These are phyloP conservation scores for Laspeyria flexula DNA, from an alignment of 2,888 invertebrate genomes.

Conservation along the genomic window DNA sequence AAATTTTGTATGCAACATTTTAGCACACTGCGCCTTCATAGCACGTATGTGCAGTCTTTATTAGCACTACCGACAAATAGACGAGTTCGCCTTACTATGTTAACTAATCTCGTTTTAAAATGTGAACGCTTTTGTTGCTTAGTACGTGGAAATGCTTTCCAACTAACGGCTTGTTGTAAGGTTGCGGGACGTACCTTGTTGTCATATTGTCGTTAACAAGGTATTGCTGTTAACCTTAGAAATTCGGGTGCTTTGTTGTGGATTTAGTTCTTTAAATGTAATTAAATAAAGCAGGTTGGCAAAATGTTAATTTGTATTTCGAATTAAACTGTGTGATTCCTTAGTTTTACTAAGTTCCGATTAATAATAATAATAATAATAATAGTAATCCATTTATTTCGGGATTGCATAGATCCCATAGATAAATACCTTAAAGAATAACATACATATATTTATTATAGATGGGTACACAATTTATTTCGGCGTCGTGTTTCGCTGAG, in stretches of 20 bases:
- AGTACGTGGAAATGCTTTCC: slow-evolving; percentile 32
- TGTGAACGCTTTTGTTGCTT: slow-evolving; percentile 20
- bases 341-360: too few species aligned
- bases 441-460: too few species aligned
- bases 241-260: not conserved
- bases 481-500: too few species aligned
- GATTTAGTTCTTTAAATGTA: not conserved
- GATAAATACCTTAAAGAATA: too few species aligned
- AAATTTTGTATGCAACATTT: slow-evolving; percentile 6
- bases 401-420: too few species aligned
- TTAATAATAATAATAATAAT: too few species aligned
- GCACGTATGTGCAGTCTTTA: slow-evolving; percentile 59
- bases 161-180: slow-evolving; percentile 16
- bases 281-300: too few species aligned
- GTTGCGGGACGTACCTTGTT: not conserved
- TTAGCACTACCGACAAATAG: slow-evolving; percentile 61
- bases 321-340: too few species aligned
- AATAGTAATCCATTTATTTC: too few species aligned
- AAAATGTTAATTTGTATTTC: too few species aligned
- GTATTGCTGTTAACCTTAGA: slow-evolving; percentile 12
- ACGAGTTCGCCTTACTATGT: slow-evolving; percentile 42
- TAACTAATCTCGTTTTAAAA: slow-evolving; percentile 40
- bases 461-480: too few species aligned
- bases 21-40: slow-evolving; percentile 20
- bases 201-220: slow-evolving; percentile 19